A percentile compares a stretch with the other conserved stretches of the same genome.
phyloP scores from a whole-genome alignment of 2,797 vertebrate genomes.

The Chaetodon trifasciatus region DNA sequence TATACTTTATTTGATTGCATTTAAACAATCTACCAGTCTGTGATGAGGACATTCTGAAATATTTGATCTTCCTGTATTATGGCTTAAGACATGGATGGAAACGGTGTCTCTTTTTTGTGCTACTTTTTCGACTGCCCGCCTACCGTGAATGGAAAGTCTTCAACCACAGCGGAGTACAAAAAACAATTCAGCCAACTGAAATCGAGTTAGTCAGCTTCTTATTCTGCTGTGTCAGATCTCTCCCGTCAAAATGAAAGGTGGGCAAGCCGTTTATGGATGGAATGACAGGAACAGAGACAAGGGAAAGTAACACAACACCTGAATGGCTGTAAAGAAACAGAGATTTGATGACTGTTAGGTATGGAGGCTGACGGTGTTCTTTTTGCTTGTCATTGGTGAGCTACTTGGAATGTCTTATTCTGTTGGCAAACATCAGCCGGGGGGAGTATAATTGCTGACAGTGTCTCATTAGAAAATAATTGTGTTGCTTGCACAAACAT shows the following conservation, averaged over 20 bases:
- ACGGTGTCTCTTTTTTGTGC: neutral
- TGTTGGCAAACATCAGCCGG: constrained; percentile 28
- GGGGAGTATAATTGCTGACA: constrained; percentile 43
- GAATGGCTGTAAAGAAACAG: neutral
- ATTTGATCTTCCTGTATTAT: neutral
- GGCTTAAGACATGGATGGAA: neutral
- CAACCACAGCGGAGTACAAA: neutral
- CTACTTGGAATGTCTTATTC: constrained; percentile 9
- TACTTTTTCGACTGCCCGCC: neutral
- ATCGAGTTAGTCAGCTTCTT: neutral
- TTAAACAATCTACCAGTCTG: neutral
- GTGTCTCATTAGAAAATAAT: constrained; percentile 52
- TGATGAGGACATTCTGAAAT: neutral
- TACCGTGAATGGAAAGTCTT: neutral
- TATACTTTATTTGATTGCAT: too few species aligned
- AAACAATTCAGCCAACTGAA: neutral
- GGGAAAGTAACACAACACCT: neutral
- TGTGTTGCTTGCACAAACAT: constrained; percentile 24
- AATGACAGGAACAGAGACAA: neutral
- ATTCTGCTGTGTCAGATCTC: neutral
- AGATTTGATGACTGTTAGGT: neutral
- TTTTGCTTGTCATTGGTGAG: neutral
- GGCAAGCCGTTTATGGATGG: neutral
- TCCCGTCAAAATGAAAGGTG: constrained; percentile 5
- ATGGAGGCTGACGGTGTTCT: neutral